Conservation (phyloP, 2,888 invertebrate species). For the Cataglyphis altisquamis region DNA sequence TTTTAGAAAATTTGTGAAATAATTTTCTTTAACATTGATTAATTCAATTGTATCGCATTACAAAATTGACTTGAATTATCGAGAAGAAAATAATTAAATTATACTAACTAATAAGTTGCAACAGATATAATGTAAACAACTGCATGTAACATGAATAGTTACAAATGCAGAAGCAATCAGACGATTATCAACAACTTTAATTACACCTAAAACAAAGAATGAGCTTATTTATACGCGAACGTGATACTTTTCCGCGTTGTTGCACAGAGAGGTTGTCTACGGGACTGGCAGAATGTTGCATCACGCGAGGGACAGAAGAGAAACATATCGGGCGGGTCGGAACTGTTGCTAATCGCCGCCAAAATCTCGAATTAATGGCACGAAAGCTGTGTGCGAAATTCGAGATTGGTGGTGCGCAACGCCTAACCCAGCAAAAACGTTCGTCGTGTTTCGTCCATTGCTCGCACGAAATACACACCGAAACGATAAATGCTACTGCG, state of each 20-base stretch:
- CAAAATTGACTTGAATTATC: neutral
- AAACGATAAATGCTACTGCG: constrained; percentile 74
- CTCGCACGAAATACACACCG: constrained; percentile 51
- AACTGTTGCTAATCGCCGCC: constrained; percentile 67
- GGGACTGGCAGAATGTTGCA: constrained; percentile 23
- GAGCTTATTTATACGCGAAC: neutral
- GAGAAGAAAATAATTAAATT: neutral
- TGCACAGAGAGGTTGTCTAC: constrained; percentile 9
- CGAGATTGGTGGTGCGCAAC: constrained; percentile 62
- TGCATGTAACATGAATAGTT: neutral
- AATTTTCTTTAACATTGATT: neutral
- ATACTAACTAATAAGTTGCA: neutral
- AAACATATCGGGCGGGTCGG: constrained; percentile 64
- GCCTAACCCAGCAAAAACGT: constrained; percentile 67
- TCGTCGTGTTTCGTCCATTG: constrained; percentile 59
- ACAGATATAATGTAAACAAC: neutral
- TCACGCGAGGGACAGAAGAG: constrained; percentile 59
- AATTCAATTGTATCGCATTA: neutral
- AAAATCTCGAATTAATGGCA: constrained; percentile 73
- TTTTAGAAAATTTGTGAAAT: neutral
- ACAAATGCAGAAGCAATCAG: neutral
- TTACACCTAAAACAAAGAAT: neutral
- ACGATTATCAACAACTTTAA: constrained; percentile 16
- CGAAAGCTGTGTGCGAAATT: constrained; percentile 54
- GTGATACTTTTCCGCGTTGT: constrained; percentile 21